Base-by-base conservation (phyloP, 2,113 vertebrate species). In the Ammodytes marinus region DNA sequence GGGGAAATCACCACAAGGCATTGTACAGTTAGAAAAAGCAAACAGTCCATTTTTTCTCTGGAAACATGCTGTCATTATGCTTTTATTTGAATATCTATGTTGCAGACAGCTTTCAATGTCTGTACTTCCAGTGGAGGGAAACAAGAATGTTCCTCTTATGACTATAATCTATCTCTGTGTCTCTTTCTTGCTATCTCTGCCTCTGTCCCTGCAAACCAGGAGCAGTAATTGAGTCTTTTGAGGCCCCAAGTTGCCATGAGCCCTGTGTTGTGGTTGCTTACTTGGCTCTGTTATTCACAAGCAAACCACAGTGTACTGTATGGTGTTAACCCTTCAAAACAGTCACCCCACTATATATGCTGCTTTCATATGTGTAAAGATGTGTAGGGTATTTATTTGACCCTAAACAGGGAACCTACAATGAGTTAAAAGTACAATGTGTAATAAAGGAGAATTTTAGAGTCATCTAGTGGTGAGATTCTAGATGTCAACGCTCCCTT, bases 141-240 rank as follows among this genome's bases (percentile, higher is more conserved):
- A 79, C 55, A 66, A 65, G 43, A 57, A 47, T 63, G n/a, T 27
- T 77, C 57, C 6, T 89, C 79, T 85, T 85, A 86, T 79, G 47
- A 86, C 77, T 77, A 89, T 77, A 89, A 82, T 88, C 37, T 53
- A 50, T 69, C 52, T 83, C 78, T 14, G 58, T 53, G 49, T 52
- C 52, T 79, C 71, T 78, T 76, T 60, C 57, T 74, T 53, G 73
- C 70, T 52, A 37, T 69, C 55, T 47, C 74, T 69, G 61, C 39
- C 67, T 68, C 69, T 72, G 84, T 89, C 86, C 72, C 61, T 42
- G 77, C 78, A 86, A 91, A 85, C 82, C 61, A 52, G 76, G 76
- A 82, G 74, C 79, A 80, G 80, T 95, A 95, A 95, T 94, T 94
- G 90, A 85, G 86, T 94, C 94, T 92, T 94, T 84, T 74, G 93